Conservation (phyloP, 1,140 invertebrate genomes). For the Aphidius gifuensis region DNA sequence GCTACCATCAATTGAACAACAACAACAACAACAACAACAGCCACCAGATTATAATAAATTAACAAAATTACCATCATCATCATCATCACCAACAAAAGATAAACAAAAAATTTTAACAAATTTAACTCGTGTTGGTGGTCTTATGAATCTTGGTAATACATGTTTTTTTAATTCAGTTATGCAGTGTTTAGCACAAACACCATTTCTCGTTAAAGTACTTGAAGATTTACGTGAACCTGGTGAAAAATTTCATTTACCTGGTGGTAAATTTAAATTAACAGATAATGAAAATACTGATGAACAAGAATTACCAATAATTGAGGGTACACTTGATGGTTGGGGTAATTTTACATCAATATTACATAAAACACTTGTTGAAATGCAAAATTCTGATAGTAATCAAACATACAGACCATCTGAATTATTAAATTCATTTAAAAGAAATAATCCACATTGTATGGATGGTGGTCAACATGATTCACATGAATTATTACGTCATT, state of each 20-base stretch:
- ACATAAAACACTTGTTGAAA: constrained; percentile 44
- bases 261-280: constrained; percentile 60
- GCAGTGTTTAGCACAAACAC: constrained; percentile 86
- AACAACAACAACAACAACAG: constrained; percentile 34
- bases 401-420: constrained; percentile 68
- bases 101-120: constrained; percentile 9
- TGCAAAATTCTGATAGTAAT: constrained; percentile 51
- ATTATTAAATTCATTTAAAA: constrained; percentile 72
- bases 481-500: constrained; percentile 87
- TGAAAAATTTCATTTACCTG: constrained; percentile 67
- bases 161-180: constrained; percentile 96
- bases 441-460: constrained; percentile 79
- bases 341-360: constrained; percentile 58
- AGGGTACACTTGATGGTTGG: constrained; percentile 68
- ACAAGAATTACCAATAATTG: constrained; percentile 58
- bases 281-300: constrained; percentile 42
- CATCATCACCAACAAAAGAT: constrained; percentile 10
- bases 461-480: constrained; percentile 96
- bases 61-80: too few relatives aligned
- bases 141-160: constrained; percentile 89
- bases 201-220: constrained; percentile 71
- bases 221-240: constrained; percentile 67
- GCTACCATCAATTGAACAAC: constrained; percentile 11
- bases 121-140: constrained; percentile 49
- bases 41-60: not conserved